Percentiles rank a stretch among this genome's conserved stretches.
These are phyloP conservation scores for Bellardia pandia DNA, from an alignment of 2,888 invertebrate species.

Conservation along the genomic window DNA sequence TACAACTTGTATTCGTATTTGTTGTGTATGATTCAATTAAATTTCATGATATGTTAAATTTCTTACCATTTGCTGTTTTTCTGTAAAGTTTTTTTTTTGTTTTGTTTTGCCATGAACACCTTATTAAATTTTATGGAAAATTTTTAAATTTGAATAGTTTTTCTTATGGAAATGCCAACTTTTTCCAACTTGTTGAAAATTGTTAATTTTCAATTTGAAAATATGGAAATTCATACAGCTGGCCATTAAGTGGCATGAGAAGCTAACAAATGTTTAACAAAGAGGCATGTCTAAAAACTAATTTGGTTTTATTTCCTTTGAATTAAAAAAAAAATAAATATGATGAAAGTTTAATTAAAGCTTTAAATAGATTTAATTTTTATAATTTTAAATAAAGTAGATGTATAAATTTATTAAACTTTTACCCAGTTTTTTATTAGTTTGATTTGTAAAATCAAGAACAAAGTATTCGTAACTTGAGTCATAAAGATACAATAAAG, in stretches of 20 bases:
- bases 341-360: no score
- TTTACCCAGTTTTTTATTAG: no score
- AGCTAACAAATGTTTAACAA: slow-evolving; percentile 22
- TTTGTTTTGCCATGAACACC: slow-evolving; percentile 21
- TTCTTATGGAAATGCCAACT: slow-evolving; percentile 39
- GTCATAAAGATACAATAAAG: no score
- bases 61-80: not conserved
- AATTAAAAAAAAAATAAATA: not conserved
- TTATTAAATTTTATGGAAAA: slow-evolving; percentile 42
- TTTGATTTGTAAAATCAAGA: no score
- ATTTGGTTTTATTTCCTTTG: not conserved
- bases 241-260: slow-evolving; percentile 33
- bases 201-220: slow-evolving; percentile 46
- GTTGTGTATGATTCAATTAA: slow-evolving; percentile 64
- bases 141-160: slow-evolving; percentile 45
- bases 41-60: slow-evolving; percentile 52
- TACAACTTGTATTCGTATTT: not conserved
- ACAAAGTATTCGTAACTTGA: no score
- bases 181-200: slow-evolving; percentile 32
- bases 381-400: no score
- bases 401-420: no score
- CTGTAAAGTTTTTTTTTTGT: not conserved
- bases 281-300: not conserved
- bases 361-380: no score
- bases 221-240: slow-evolving; percentile 44